Evolutionary conservation across 2,797 vertebrate genomes (phyloP).

Genomic region (Gastrophryne carolinensis): DNA sequence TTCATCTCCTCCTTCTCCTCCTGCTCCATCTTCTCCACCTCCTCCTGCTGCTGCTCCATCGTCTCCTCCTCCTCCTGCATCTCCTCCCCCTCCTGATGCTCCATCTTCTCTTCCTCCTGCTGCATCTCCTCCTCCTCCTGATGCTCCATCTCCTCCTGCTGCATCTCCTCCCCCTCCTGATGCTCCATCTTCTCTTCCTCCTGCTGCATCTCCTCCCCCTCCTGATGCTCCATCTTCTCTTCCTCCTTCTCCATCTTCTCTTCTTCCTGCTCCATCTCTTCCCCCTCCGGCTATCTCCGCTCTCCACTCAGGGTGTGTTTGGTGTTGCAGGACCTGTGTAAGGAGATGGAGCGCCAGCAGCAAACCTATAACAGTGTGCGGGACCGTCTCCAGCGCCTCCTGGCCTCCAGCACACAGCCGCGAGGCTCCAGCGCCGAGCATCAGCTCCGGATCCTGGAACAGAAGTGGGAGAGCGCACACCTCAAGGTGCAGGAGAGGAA

Average conservation of each 20-base stretch:
- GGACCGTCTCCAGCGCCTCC: constrained; percentile 74
- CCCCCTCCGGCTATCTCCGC: background rate
- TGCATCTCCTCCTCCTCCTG: background rate
- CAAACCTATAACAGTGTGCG: constrained; percentile 71
- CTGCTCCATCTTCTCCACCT: background rate
- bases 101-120: background rate
- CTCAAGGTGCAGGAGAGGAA: constrained; percentile 81
- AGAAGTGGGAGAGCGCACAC: constrained; percentile 79
- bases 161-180: background rate
- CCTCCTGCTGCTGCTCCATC: background rate
- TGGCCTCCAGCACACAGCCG: constrained; percentile 65
- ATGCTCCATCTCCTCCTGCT: too few species aligned
- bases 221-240: background rate
- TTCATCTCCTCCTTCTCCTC: background rate
- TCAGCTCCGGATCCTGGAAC: constrained; percentile 78
- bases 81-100: background rate
- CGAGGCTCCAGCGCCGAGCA: constrained; percentile 78
- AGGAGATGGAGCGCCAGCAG: constrained; percentile 81
- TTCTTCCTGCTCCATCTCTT: background rate
- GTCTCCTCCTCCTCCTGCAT: background rate
- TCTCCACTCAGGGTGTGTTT: too few species aligned
- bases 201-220: background rate
- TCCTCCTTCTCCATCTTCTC: background rate
- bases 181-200: background rate
- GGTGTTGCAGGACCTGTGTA: constrained; percentile 78